Percentiles rank a stretch among this genome's conserved stretches.
Conservation (phyloP, 2,797 vertebrate species). For the Mastacembelus armatus region DNA sequence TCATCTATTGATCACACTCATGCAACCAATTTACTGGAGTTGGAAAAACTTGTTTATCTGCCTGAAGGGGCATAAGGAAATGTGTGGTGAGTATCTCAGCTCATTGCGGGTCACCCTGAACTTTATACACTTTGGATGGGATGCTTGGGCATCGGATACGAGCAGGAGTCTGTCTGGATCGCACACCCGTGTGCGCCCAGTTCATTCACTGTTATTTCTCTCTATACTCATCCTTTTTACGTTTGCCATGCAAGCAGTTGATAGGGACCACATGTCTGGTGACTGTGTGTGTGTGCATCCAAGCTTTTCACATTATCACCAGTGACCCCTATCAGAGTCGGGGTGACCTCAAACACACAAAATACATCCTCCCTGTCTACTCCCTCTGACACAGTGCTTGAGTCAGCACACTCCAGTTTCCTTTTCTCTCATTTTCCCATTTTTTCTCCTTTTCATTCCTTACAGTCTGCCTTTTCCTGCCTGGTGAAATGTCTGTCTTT, state of each 20-base stretch:
- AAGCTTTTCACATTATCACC: conserved; percentile 57
- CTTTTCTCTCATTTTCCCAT: neutral
- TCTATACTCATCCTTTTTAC: conserved; percentile 52
- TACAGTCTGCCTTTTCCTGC: neutral
- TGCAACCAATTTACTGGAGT: conserved; percentile 53
- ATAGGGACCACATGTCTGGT: conserved; percentile 32
- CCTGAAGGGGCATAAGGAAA: conserved; percentile 31
- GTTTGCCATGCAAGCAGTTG: conserved; percentile 34
- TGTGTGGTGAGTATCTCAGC: conserved; percentile 19
- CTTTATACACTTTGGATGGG: conserved; percentile 28
- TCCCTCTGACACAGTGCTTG: conserved; percentile 43
- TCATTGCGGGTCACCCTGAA: conserved; percentile 37
- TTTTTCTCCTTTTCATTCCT: neutral
- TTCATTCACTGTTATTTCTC: conserved; percentile 6
- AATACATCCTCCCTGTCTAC: conserved; percentile 48
- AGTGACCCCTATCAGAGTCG: conserved; percentile 61
- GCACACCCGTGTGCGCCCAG: conserved; percentile 1
- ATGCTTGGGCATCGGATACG: conserved; percentile 23
- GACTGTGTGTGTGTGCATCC: conserved; percentile 20
- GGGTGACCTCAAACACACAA: conserved; percentile 49
- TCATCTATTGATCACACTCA: conserved; percentile 53
- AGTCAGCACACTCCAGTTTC: conserved; percentile 72
- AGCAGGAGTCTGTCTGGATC: neutral
- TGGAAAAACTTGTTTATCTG: conserved; percentile 55
- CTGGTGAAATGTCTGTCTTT: conserved; percentile 6